Evolutionary conservation across 2,888 invertebrate species (phyloP), one percentile per base, ranked within the genome.

Genomic region (Brenthis hecate): DNA sequence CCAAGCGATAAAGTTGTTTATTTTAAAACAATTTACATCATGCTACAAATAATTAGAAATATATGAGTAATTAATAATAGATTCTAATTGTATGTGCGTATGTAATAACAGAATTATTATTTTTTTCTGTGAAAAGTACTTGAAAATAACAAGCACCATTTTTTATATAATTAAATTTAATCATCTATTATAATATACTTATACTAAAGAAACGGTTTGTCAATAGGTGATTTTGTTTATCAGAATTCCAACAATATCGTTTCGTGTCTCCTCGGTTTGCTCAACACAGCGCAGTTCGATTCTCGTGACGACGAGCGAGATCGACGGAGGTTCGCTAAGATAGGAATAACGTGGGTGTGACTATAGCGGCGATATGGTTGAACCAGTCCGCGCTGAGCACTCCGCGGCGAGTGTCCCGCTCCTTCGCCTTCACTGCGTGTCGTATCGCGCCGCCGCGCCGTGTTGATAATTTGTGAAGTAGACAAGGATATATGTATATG

Each of bases 401-500:
- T 78, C 77, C 75, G 75, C 72, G 70, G 82, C 78, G 79, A 80
- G 79, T 80, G 80, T 76, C 79, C 77, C 75, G 75, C 73, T 71
- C 81, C 81, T 80, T 81, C 79, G 82, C 53, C 43, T 19, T 78
- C 81, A 79, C 80, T 78, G 74, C 75, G 77, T 76, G 76, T 76
- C 79, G 83, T 78, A 79, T 77, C 80, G 78, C 80, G 76, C 68
- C 63, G 77, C 75, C 77, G 79, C 78, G 78, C 76, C 78, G 82
- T 88, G 88, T 88, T 89, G 89, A 90, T 90, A 86, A 90, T 87
- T 89, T 88, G 87, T 87, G 85, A 85, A 87, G 88, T 86, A 83
- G 91, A 92, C 88, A 91, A 89, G 92, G 92, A 91, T 89, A 87
- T 89, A 88, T 88, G 88, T 91, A 92, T 92, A 91, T 91, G 86